Conservation (phyloP, 2,113 vertebrate genomes). For the Pelodiscus sinensis region DNA sequence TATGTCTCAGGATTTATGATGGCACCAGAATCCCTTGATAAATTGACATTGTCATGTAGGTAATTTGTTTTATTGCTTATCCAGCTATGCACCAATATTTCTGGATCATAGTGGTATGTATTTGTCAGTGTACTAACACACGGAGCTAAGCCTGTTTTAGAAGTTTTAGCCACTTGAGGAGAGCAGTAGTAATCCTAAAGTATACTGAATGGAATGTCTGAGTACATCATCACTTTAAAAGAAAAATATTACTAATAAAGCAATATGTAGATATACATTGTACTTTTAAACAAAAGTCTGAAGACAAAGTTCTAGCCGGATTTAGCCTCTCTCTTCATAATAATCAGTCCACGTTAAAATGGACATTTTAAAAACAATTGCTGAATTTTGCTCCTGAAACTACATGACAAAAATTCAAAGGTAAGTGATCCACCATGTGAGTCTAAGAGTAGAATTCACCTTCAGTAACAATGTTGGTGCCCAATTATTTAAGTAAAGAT, state of each 20-base stretch:
- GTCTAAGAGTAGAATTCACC: background rate
- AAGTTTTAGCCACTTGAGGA: background rate
- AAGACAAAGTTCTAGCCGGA: background rate
- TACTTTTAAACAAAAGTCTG: background rate
- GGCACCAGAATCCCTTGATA: constrained; percentile 20
- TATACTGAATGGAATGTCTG: background rate
- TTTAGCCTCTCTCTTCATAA: background rate
- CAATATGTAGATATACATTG: background rate
- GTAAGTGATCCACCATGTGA: rapidly evolving
- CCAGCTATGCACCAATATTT: background rate
- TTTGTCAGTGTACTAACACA: background rate
- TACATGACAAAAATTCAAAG: background rate
- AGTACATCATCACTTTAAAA: background rate
- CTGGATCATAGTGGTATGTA: background rate
- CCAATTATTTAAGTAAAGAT: background rate
- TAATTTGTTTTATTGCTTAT: too few relatives aligned
- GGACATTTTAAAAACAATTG: background rate
- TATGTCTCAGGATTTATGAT: constrained; percentile 20
- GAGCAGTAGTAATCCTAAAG: background rate
- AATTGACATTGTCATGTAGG: background rate
- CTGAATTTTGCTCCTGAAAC: background rate
- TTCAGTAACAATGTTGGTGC: background rate
- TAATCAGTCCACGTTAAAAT: background rate
- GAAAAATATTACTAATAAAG: background rate
- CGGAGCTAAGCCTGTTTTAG: background rate